phyloP scores from a whole-genome alignment of 1,140 invertebrate genomes.

The Bacillus rossius region DNA sequence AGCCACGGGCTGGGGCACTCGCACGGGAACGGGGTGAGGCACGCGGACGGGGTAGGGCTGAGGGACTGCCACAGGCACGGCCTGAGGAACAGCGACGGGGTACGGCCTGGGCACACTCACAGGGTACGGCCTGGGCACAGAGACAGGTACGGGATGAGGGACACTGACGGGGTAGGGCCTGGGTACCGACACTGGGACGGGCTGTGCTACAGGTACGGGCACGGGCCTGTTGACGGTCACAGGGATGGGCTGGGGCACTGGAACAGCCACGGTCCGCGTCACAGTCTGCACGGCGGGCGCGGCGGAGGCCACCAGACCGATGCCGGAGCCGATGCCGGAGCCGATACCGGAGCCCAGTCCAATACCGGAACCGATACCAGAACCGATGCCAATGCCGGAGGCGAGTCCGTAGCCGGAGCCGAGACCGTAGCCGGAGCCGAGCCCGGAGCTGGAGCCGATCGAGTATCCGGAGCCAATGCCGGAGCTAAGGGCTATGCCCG shows the following conservation, averaged over 20 bases:
- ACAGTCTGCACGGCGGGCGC: background rate
- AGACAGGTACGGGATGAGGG: conserved; percentile 4
- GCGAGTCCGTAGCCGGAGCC: too few relatives aligned
- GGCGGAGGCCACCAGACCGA: background rate
- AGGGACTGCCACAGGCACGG: conserved; percentile 4
- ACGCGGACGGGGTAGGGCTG: background rate
- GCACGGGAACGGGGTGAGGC: background rate
- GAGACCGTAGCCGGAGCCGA: too few relatives aligned
- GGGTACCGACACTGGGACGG: conserved; percentile 7
- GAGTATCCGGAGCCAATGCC: background rate
- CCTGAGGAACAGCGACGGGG: conserved; percentile 1
- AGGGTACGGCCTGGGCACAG: conserved; percentile 2
- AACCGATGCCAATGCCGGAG: background rate
- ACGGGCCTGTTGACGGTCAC: background rate
- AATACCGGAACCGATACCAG: background rate
- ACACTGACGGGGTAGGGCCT: conserved; percentile 1
- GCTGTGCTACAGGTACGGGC: background rate
- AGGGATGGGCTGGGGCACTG: background rate
- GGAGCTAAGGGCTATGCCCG: background rate
- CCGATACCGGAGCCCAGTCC: background rate
- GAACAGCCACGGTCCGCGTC: background rate
- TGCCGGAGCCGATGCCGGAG: background rate
- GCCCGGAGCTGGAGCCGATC: background rate
- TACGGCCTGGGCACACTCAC: conserved; percentile 5
- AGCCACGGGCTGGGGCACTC: background rate